Evolutionary conservation across 2,113 vertebrate species (phyloP), one percentile per base, ranked within the genome.

Genomic region (Brevimyrus niger): DNA sequence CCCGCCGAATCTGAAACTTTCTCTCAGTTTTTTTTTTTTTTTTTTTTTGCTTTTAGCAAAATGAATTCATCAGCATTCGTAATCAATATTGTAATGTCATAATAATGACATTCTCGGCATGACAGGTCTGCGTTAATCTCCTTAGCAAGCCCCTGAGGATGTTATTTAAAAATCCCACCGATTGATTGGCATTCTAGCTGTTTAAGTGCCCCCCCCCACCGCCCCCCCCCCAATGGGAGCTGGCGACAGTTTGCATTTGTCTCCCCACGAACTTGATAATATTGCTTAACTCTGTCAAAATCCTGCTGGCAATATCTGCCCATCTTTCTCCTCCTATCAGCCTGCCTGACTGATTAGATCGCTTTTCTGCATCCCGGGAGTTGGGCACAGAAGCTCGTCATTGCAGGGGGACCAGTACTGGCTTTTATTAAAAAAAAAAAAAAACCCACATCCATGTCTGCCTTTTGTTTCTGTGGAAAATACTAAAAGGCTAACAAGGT

Each of bases 271-370:
- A 95, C 92, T 90, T 90, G 91, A 88, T 92, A 90, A 92, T 93
- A 91, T 92, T 94, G 92, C 94, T 93, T 92, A 91, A 87, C n/a
- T 90, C 90, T 88, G 91, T 92, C 92, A 93, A 92, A 94, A 90
- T 65, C 47, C 83, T 86, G 90, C 93, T 92, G 90, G 92, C 92
- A 92, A 87, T 92, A 87, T 90, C 89, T 92, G 84, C 84, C 94
- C 94, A 92, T 92, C 95, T 92, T 92, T 90, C 84, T 94, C 91
- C 93, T 95, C 92, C 93, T 91, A 91, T 92, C 91, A 91, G 69
- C 87, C 50, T 85, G 88, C 47, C 87, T 91, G 91, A 91, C 93
- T 92, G 92, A 92, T 92, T 94, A 94, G 93, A 93, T 94, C 94
- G 90, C 92, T 87, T 90, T 92, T 92, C 91, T 48, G 61, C 44